Percentiles rank a stretch among this genome's conserved stretches.
Evolutionary conservation across 2,797 vertebrate genomes (phyloP).

Genomic region (Delichon dasypus): DNA sequence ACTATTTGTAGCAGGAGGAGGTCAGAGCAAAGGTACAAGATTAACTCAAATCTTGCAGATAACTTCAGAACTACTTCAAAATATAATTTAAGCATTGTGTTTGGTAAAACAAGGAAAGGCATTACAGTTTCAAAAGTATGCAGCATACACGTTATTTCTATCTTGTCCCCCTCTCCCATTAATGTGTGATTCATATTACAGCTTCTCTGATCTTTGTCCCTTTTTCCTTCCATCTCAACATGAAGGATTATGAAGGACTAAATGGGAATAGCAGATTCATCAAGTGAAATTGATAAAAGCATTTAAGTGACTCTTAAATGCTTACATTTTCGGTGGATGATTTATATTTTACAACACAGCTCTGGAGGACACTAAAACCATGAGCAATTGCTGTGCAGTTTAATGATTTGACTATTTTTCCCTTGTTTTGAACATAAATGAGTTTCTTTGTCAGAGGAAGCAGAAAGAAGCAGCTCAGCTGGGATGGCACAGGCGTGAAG

Average conservation of each 20-base stretch:
- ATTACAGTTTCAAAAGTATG: neutral
- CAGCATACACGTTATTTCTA: neutral
- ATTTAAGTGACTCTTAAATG: neutral
- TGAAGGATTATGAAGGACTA: neutral
- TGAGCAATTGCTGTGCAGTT: neutral
- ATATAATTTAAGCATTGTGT: neutral
- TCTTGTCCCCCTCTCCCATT: neutral
- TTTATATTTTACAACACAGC: constrained; percentile 34
- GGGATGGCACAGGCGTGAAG: neutral
- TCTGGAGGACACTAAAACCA: neutral
- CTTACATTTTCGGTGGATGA: constrained; percentile 23
- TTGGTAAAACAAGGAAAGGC: neutral
- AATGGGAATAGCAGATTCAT: neutral
- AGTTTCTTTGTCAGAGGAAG: neutral
- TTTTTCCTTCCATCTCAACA: neutral
- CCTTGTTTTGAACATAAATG: constrained; percentile 1
- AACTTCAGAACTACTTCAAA: neutral
- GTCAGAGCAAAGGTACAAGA: neutral
- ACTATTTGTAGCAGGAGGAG: neutral
- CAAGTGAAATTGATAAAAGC: neutral
- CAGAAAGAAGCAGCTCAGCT: neutral
- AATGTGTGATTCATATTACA: neutral
- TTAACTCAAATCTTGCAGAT: neutral
- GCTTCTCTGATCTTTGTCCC: neutral
- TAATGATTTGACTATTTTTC: constrained; percentile 15